phyloP scores from a whole-genome alignment of 2,113 vertebrate genomes.

The Myiagra hebetior region DNA sequence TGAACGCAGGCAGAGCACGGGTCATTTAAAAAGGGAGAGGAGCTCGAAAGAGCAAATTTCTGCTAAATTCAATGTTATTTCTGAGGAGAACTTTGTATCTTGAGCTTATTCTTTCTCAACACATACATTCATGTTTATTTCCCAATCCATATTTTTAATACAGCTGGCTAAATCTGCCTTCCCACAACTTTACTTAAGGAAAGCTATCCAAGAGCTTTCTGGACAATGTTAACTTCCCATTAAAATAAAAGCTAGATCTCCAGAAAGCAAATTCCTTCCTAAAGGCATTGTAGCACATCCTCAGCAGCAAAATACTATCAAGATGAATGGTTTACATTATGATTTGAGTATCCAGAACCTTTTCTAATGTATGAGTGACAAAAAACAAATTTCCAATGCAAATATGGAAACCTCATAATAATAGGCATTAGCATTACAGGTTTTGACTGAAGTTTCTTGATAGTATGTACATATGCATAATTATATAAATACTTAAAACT shows the following conservation, averaged over 20 bases:
- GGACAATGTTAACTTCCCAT: background rate
- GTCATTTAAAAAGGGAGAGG: background rate
- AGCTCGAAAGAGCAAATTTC: background rate
- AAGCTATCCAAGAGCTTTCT: background rate
- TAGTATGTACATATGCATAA: background rate
- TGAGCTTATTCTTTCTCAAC: background rate
- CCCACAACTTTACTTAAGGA: background rate
- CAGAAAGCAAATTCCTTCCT: background rate
- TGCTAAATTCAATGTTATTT: background rate
- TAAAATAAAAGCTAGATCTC: background rate
- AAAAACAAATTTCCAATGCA: background rate
- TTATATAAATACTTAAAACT: background rate
- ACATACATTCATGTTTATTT: background rate
- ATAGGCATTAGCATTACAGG: background rate
- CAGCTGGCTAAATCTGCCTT: background rate
- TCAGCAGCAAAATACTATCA: background rate
- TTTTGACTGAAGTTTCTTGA: background rate
- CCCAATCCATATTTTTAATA: background rate
- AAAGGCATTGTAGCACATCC: background rate
- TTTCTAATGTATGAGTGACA: background rate
- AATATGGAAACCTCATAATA: background rate
- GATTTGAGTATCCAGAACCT: background rate
- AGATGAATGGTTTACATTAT: background rate
- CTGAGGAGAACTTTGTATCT: background rate
- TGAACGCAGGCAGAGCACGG: background rate